phyloP scores from a whole-genome alignment of 2,797 vertebrate species.

The Fistularia commersonii region DNA sequence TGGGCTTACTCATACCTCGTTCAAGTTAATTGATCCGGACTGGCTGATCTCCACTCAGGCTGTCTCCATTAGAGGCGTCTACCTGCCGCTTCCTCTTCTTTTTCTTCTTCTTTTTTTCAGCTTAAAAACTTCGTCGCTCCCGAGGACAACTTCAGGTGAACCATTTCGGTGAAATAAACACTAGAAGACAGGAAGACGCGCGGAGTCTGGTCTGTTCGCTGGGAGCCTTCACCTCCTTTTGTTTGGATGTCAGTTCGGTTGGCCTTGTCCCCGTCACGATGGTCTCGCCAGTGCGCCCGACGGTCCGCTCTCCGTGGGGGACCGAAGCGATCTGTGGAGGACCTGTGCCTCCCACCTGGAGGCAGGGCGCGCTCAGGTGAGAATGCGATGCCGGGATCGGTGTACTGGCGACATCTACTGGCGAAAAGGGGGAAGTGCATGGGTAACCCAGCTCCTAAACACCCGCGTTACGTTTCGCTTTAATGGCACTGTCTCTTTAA shows the following conservation, averaged over 20 bases:
- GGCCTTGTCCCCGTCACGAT: slow-evolving; percentile 1
- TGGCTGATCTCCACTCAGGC: slow-evolving; percentile 36
- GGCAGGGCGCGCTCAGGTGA: slow-evolving; percentile 56
- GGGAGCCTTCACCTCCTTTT: not conserved
- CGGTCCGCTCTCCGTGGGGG: slow-evolving; percentile 3
- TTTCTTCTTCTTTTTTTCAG: slow-evolving; percentile 19
- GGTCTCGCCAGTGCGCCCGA: slow-evolving; percentile 6
- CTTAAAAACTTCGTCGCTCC: slow-evolving; percentile 54
- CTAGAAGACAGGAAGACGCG: slow-evolving; percentile 17
- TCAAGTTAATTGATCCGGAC: slow-evolving; percentile 40
- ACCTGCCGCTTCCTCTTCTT: slow-evolving; percentile 6
- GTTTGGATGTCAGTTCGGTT: not conserved
- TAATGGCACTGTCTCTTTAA: too few species aligned
- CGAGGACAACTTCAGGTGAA: slow-evolving; percentile 68
- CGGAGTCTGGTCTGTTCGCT: slow-evolving; percentile 2
- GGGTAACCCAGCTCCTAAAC: not conserved
- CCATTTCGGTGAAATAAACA: slow-evolving; percentile 62
- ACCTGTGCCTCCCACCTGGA: slow-evolving; percentile 26
- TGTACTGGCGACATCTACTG: slow-evolving; percentile 55
- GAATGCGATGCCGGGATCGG: not conserved
- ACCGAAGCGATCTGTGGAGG: slow-evolving; percentile 18
- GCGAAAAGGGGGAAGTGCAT: slow-evolving; percentile 7
- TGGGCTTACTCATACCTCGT: slow-evolving; percentile 47
- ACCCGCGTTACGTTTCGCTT: too few species aligned
- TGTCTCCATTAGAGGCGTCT: slow-evolving; percentile 63